Evolutionary conservation across 2,888 invertebrate species (phyloP), one percentile per base, ranked within the genome.

Genomic region (Plusia festucae): DNA sequence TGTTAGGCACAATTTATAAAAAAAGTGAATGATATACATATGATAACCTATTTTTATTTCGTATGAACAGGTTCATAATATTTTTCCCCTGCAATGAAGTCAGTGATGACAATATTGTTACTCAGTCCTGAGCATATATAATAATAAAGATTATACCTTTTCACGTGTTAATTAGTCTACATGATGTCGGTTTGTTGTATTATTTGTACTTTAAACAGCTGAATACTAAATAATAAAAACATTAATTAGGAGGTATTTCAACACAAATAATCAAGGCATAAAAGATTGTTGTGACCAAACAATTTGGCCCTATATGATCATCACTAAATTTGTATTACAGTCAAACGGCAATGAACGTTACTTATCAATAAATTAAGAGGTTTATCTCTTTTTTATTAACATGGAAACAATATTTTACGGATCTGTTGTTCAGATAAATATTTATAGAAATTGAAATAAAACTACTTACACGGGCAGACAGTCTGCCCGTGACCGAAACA

Each of bases 271-370:
- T 40, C n/a, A 40, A 40, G n/a, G 40, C 40, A 40, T 7, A 7
- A 9, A 9, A n/a, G 2, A 49, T 49, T 3, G 46, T 49, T 4
- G 16, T 20, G 18, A 11, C 18, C 46, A 2, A 8, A 46, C 1
- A 1, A 46, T 46, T 46, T 46, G 16, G 16, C 44, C 9, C 16
- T 46, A n/a, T 34, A 13, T 52, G n/a, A 70, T 61, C 68, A 52
- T 60, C 46, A n/a, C 30, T 32, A 59, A 52, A 73, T 61, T 24
- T 53, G 40, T 53, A 52, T 53, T 74, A 46, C 34, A 49, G 40
- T 15, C 51, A 24, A 30, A 20, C 4, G 34, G 59, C 53, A 49
- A 4, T 34, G 32, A 16, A 32, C 9, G 24, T 30, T 9, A 4
- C 18, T 49, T 49, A 34, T 22, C 52, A 27, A n/a, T 58, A 49